Percentiles rank a stretch among this genome's conserved stretches.
These are phyloP conservation scores for Rattus rattus DNA, from an alignment of 2,113 vertebrate species.

Conservation along the genomic window DNA sequence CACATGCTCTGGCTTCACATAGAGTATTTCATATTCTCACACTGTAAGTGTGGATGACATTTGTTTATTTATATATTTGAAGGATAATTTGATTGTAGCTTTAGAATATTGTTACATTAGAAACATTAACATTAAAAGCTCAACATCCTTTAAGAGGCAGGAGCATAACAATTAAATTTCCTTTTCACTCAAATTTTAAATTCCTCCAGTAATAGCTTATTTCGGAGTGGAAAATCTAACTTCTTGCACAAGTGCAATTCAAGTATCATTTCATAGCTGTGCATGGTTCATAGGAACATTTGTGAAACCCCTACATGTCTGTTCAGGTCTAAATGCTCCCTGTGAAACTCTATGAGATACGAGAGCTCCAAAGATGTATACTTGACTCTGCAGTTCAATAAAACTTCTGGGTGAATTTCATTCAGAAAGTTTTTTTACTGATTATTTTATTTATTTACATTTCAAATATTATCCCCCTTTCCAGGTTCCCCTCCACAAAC, in stretches of 20 bases:
- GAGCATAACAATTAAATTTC: background rate
- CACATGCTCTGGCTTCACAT: background rate
- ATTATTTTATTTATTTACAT: too few species aligned
- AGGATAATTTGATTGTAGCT: slow-evolving; percentile 4
- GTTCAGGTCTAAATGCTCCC: background rate
- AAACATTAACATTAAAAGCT: background rate
- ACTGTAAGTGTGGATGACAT: background rate
- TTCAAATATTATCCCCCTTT: too few species aligned
- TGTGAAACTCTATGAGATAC: background rate
- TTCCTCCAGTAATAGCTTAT: background rate
- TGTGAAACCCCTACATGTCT: background rate
- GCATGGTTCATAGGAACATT: background rate
- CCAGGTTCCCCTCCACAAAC: too few species aligned
- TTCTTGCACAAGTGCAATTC: background rate
- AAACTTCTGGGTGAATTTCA: background rate
- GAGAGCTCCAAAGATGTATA: background rate
- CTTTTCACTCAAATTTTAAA: background rate
- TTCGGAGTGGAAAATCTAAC: background rate
- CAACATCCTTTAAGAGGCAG: background rate
- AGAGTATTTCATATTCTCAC: background rate
- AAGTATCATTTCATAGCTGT: background rate
- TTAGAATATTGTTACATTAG: background rate
- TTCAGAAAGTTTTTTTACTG: background rate
- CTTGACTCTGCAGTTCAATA: background rate
- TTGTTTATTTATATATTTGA: background rate